phyloP scores from a whole-genome alignment of 2,888 invertebrate genomes.

The Therioaphis trifolii region DNA sequence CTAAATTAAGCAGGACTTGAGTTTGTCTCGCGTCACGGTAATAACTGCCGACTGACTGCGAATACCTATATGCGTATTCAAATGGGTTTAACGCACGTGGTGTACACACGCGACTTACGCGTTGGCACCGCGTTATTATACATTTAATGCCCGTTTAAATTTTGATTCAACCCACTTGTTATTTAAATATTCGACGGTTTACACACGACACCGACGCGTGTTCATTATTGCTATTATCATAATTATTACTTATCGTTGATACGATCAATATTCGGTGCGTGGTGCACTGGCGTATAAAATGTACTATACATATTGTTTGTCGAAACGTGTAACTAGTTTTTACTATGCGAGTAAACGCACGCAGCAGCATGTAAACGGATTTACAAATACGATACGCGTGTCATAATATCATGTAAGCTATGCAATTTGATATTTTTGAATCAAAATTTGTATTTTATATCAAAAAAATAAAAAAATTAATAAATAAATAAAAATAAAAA shows the following conservation, averaged over 20 bases:
- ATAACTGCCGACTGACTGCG: not conserved
- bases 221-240: not conserved
- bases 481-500: no score
- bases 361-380: not conserved
- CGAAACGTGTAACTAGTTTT: not conserved
- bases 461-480: no score
- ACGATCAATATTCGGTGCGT: not conserved
- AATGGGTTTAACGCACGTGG: not conserved
- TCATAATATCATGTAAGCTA: no score
- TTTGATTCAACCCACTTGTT: not conserved
- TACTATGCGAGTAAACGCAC: not conserved
- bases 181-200: not conserved
- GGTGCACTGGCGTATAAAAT: not conserved
- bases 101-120: not conserved
- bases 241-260: not conserved
- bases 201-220: not conserved
- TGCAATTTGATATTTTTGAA: not conserved
- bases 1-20: not conserved
- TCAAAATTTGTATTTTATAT: no score
- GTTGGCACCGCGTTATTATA: not conserved
- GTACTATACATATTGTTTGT: not conserved
- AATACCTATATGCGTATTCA: not conserved
- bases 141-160: not conserved
- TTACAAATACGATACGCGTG: not conserved
- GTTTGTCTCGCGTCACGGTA: not conserved